Evolutionary conservation across 2,797 vertebrate species (phyloP), one percentile per base, ranked within the genome.

Genomic region (Sylvia borin): DNA sequence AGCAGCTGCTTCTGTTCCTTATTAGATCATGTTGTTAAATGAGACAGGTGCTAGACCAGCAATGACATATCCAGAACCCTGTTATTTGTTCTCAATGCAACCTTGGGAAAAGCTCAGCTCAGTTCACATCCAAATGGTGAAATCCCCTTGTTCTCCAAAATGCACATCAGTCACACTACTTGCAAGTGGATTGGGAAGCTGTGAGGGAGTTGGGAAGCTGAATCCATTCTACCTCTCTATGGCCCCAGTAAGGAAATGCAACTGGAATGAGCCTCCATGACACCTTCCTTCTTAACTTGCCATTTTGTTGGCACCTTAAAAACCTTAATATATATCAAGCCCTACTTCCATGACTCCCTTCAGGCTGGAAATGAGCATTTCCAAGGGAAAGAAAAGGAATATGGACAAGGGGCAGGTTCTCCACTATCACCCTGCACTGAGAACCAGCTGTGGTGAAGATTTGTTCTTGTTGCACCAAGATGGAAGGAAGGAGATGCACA

Each of bases 331-430:
- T 1, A 4, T 14, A 43, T 22, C 97, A 90, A 12, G 98, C 96
- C 85, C 98, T 98, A 96, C 98, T 98, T 36, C 96, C 97, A 80
- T 98, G 68, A 92, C 11, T 54, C 71, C 97, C 97, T 48, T 62
- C 25, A 50, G 32, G 32, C 10, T 65, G 51, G 51, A 84, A 45
- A 50, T 0, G 2, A 50, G n/a, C 18, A 20, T 7, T 45, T 45
- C 4, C 24, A 66, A 27, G 17, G 14, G 26, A 57, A 80, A 40
- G 15, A 40, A 29, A 45, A 36, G 11, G 34, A 66, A 17, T 16
- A 9, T 42, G 71, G 47, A n/a, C 8, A 12, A 1, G 11, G 24
- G 10, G 16, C 11, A 67, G 24, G 53, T 25, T 54, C 16, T 60
- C 7, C 27, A 47, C 38, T 20, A 19, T 1, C 5, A 40, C 16